Evolutionary conservation across 1,140 invertebrate genomes (phyloP), one percentile per base, ranked within the genome.

Genomic region (Globodera rostochiensis): DNA sequence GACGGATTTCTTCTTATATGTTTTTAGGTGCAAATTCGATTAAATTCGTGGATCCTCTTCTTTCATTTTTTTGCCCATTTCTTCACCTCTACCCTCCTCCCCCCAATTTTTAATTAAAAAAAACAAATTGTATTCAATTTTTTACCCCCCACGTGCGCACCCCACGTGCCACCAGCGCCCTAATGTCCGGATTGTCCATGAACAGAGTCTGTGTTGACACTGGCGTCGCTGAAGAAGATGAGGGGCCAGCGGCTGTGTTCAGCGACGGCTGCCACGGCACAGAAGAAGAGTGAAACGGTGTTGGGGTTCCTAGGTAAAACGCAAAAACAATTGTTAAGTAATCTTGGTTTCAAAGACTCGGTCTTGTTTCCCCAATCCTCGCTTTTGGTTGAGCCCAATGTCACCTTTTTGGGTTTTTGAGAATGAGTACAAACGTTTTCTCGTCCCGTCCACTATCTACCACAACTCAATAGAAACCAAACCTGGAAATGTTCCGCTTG

Each of bases 171-270:
- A 70, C 46, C 25, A 78, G 70, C 9, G 77, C 25, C 21, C 69
- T 60, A 78, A 78, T 78, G 49, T 78, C 64, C 46, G 36, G 15
- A 49, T 70, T 78, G 25, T 78, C 77, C 66, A 25, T 19, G 19
- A n/a, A 64, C 13, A 19, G 45, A n/a, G 76, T 64, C 46, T 45
- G 53, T 50, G 49, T 78, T 67, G 76, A 36, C 49, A 77, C 36
- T 19, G 9, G 74, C 13, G 53, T 45, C 7, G 64, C 66, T 49
- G 77, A n/a, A 19, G 75, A 64, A 2, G 57, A 64, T 11, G 15
- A 64, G 19, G 57, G 57, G 13, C 13, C 57, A 19, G 57, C 57
- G 5, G 15, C 19, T 67, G 15, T 66, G 19, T 1, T 36, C 11
- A 67, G n/a, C 6, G 49, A 64, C 66, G 49, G 49, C n/a, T 69